Percentiles rank a stretch among this genome's conserved stretches.
phyloP scores from a whole-genome alignment of 2,113 vertebrate genomes.

The Pterocles burchelli region DNA sequence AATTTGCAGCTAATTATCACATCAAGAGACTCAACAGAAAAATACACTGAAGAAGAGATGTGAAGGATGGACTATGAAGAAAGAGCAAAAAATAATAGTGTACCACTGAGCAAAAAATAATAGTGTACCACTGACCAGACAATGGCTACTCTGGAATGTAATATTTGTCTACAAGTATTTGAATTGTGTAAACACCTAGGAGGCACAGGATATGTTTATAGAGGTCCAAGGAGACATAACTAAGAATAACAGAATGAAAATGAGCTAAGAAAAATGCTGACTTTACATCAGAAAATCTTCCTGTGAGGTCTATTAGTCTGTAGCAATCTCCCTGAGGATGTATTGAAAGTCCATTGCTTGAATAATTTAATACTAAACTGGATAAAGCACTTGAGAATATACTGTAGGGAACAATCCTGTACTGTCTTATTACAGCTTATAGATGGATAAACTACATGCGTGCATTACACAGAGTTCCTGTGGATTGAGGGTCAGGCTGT shows the following conservation, averaged over 20 bases:
- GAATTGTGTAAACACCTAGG: not conserved
- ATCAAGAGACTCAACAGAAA: not conserved
- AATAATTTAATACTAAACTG: conserved; percentile 40
- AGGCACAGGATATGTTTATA: not conserved
- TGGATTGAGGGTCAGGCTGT: not conserved
- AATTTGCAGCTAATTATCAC: not conserved
- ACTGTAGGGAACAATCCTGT: not conserved
- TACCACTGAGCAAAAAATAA: not conserved
- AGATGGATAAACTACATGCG: not conserved
- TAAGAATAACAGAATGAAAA: not conserved
- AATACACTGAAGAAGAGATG: not conserved
- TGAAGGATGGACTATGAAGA: not conserved
- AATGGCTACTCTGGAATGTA: not conserved
- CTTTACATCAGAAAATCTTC: conserved; percentile 15
- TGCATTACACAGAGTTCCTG: not conserved
- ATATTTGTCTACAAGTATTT: not conserved
- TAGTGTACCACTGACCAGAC: not conserved
- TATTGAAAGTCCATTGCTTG: not conserved
- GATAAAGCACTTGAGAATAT: not conserved
- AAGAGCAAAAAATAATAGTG: not conserved
- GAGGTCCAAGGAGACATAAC: not conserved
- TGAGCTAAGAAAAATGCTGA: not conserved
- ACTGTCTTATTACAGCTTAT: not conserved
- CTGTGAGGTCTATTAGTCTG: not conserved
- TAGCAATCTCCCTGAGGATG: not conserved